Base-by-base conservation (phyloP, 2,888 invertebrate genomes). In the Troides helena region DNA sequence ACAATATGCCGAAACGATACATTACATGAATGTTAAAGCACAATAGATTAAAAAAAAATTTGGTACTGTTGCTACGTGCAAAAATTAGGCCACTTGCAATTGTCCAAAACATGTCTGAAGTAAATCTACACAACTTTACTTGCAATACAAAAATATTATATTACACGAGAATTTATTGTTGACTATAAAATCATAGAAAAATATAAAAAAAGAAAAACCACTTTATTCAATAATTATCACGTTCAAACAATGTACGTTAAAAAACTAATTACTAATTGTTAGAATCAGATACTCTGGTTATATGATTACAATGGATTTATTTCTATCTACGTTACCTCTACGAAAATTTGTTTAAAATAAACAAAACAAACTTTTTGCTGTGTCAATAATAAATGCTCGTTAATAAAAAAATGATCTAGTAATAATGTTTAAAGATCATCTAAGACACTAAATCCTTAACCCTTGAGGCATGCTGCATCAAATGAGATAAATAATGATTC, bases 381-480 rank as follows among this genome's bases (percentile, higher is more conserved):
- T 50, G 50, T 59, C 59, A 59, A 46, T 14, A 43, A 62, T 62
- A 62, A 43, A 46, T 21, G 23, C 62, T 62, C 62, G 62, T 62
- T 25, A 57, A 21, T 57, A 57, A 57, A 57, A 57, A 21, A 7
- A 21, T n/a, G 6, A 57, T 5, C 21, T 0, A 5, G 4, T 6
- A 23, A 17, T 23, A 46, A 62, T 50, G 39, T n/a, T 62, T 36
- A 62, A 62, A 62, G 50, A 43, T 21, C 39, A 46, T 21, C 17
- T 50, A 50, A 50, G 17, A 50, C 50, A 50, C 50, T 18, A 50
- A 50, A 50, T 50, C 50, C 17, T 50, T 17, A 17, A 50, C 17
- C 50, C 2, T 17, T 50, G 2, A 12, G 10, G 10, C 46, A 62
- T 62, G 62, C 62, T 62, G 21, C 4, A 46, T 14, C 62, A 25